phyloP scores from a whole-genome alignment of 2,888 invertebrate species.

The Drosophila austrosaltans region DNA sequence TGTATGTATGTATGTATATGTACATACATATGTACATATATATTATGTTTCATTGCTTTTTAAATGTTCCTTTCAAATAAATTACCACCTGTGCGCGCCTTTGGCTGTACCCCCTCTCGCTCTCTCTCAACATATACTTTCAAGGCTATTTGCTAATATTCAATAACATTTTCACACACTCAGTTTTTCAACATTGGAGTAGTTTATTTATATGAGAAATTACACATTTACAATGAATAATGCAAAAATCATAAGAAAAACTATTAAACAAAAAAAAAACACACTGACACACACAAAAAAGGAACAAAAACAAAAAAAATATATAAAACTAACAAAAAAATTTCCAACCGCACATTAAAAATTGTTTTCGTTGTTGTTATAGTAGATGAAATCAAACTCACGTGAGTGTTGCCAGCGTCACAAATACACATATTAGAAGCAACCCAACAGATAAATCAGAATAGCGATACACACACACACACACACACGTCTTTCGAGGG shows the following conservation, averaged over 20 bases:
- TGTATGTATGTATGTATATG: neutral
- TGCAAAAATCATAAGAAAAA: slow-evolving; percentile 24
- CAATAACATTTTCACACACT: slow-evolving; percentile 2
- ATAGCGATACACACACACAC: slow-evolving; percentile 41
- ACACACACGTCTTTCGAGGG: slow-evolving; percentile 20
- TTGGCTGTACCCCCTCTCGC: neutral
- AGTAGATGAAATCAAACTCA: slow-evolving; percentile 62
- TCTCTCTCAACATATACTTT: neutral
- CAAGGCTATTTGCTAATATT: slow-evolving; percentile 8
- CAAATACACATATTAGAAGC: slow-evolving; percentile 59
- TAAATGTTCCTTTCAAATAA: neutral
- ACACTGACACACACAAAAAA: neutral
- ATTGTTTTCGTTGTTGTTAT: slow-evolving; percentile 54
- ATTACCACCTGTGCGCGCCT: neutral
- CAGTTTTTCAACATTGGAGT: slow-evolving; percentile 8
- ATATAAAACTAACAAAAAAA: slow-evolving; percentile 46
- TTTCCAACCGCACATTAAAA: slow-evolving; percentile 74
- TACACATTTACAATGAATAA: slow-evolving; percentile 7
- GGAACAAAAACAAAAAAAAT: slow-evolving; percentile 39
- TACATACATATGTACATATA: neutral
- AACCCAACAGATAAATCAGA: slow-evolving; percentile 71
- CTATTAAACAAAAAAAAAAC: slow-evolving; percentile 25
- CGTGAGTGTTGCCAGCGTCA: slow-evolving; percentile 65
- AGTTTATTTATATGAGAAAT: slow-evolving; percentile 10
- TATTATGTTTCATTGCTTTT: neutral